Evolutionary conservation across 2,797 vertebrate species (phyloP).

Genomic region (Clamator glandarius): DNA sequence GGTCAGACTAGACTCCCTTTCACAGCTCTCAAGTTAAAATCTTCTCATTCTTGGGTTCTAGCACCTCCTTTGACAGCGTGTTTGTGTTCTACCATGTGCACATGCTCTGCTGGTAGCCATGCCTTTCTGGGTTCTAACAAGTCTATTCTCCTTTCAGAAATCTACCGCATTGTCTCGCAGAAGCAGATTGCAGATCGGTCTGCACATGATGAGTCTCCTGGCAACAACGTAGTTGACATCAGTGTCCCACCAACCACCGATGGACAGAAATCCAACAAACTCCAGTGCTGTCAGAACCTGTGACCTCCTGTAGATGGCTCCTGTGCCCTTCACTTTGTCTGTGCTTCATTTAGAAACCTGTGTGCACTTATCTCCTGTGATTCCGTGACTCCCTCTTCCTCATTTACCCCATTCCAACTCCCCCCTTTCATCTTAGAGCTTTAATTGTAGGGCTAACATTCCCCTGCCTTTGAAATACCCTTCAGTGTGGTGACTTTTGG

Average conservation of each 20-base stretch:
- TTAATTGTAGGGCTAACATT: conserved; percentile 78
- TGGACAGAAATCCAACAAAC: conserved; percentile 92
- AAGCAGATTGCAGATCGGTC: conserved; percentile 96
- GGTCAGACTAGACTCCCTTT: not conserved
- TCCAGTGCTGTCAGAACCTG: conserved; percentile 99
- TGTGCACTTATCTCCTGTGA: conserved; percentile 69
- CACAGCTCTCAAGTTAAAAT: not conserved
- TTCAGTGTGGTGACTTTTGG: conserved; percentile 44
- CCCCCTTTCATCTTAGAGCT: conserved; percentile 44
- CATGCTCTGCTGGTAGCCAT: fast-evolving
- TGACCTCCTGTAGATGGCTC: conserved; percentile 78
- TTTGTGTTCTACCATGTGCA: fast-evolving
- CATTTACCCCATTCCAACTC: not conserved
- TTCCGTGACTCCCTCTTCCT: conserved; percentile 47
- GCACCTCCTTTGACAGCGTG: not conserved
- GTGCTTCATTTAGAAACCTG: conserved; percentile 62
- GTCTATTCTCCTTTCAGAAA: conserved; percentile 80
- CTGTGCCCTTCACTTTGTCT: conserved; percentile 54
- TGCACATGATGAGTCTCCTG: conserved; percentile 94
- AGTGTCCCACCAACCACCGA: conserved; percentile 96
- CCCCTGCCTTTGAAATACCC: conserved; percentile 35
- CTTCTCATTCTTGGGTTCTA: not conserved
- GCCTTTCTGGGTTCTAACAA: not conserved
- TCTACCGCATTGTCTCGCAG: conserved; percentile 98
- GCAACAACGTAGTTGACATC: conserved; percentile 98